Evolutionary conservation across 1,140 invertebrate genomes (phyloP).

Genomic region (Branchinecta lynchi): DNA sequence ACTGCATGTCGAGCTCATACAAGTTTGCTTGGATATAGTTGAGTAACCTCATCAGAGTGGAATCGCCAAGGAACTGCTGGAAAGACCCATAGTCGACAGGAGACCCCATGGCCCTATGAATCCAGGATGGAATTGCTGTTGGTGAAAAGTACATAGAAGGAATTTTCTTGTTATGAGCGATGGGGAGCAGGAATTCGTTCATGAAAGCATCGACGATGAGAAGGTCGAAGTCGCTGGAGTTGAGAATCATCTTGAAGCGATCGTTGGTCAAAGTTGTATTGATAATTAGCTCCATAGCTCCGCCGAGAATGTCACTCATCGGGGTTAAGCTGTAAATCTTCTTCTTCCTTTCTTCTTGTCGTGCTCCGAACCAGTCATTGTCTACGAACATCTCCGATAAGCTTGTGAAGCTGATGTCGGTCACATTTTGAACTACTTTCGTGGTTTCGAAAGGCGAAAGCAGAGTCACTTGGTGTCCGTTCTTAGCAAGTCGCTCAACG

Average conservation of each 20-base stretch:
- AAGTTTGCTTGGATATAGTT: slow-evolving; percentile 18
- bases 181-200: slow-evolving; percentile 25
- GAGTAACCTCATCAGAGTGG: slow-evolving; percentile 15
- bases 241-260: neutral
- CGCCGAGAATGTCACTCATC: neutral
- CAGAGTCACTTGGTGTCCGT: neutral
- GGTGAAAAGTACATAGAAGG: slow-evolving; percentile 38
- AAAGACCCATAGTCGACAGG: slow-evolving; percentile 27
- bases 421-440: neutral
- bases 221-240: slow-evolving; percentile 24
- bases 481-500: neutral
- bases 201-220: slow-evolving; percentile 27
- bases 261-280: slow-evolving; percentile 1
- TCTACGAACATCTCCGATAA: neutral
- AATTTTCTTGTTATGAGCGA: slow-evolving; percentile 36
- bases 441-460: neutral
- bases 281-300: neutral
- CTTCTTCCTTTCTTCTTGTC: slow-evolving; percentile 3
- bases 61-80: slow-evolving; percentile 11
- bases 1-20: slow-evolving; percentile 12
- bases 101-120: slow-evolving; percentile 37
- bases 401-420: neutral
- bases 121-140: slow-evolving; percentile 7
- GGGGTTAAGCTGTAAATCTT: neutral
- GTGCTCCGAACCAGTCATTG: neutral